These are phyloP conservation scores for Actinostola sp. DNA, from an alignment of 92 coral and sea anemone species.

Conservation along the genomic window DNA sequence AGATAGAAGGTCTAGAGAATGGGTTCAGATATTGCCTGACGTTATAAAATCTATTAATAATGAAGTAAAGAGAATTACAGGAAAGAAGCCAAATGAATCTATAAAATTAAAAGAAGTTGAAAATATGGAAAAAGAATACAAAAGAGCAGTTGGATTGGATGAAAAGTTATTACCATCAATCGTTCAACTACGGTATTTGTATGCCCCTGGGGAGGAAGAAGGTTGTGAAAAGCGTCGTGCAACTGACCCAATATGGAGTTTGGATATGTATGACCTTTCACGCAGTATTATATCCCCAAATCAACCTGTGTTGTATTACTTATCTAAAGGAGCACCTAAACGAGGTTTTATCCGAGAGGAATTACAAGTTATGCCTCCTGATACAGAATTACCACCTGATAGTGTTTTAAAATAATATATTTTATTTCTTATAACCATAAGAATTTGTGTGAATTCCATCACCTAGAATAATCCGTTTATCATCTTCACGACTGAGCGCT, in stretches of 20 bases:
- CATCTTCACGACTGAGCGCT: slow-evolving; percentile 26
- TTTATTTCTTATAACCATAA: background rate
- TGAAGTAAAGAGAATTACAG: background rate
- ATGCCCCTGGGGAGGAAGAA: slow-evolving; percentile 18
- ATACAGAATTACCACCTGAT: slow-evolving; percentile 1
- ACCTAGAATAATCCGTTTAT: background rate
- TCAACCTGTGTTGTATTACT: slow-evolving; percentile 19
- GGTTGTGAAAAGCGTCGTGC: slow-evolving; percentile 19
- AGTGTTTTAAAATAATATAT: too few relatives aligned
- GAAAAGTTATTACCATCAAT: background rate
- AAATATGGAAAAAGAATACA: background rate
- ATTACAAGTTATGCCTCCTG: background rate
- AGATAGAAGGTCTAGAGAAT: background rate
- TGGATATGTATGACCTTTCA: slow-evolving; percentile 4
- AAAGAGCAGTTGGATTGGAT: slow-evolving; percentile 1
- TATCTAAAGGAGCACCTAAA: background rate
- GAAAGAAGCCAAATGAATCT: too few relatives aligned
- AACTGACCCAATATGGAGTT: slow-evolving; percentile 34
- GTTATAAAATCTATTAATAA: background rate
- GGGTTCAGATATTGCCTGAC: slow-evolving; percentile 1
- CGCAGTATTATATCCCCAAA: background rate
- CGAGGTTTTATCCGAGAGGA: slow-evolving; percentile 15
- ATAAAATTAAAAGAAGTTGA: background rate
- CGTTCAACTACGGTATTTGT: slow-evolving; percentile 9
- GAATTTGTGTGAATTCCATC: slow-evolving; percentile 23